Percentiles rank a stretch among this genome's conserved stretches.
Evolutionary conservation across 2,797 vertebrate species (phyloP).

Genomic region (Spea hammondii): DNA sequence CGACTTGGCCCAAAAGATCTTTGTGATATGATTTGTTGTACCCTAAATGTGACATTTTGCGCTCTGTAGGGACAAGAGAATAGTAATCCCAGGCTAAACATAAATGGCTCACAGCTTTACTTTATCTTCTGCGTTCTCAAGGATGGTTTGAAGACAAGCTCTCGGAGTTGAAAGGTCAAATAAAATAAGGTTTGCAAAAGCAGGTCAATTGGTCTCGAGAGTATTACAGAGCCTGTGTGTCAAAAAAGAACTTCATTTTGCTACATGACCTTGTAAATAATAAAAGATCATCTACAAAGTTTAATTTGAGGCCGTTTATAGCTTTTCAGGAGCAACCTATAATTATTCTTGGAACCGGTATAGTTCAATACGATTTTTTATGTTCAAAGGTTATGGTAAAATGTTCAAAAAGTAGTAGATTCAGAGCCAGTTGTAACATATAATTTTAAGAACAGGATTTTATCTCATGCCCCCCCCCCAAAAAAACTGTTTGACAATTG

Average conservation of each 20-base stretch:
- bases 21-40: slow-evolving; percentile 16
- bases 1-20: background rate
- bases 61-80: slow-evolving; percentile 21
- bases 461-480: background rate
- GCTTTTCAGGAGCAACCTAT: background rate
- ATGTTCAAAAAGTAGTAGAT: background rate
- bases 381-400: background rate
- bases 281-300: slow-evolving; percentile 18
- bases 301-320: background rate
- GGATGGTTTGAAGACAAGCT: slow-evolving; percentile 22
- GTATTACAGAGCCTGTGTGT: slow-evolving; percentile 13
- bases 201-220: slow-evolving; percentile 30
- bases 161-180: slow-evolving; percentile 39
- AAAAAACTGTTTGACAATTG: too few species aligned
- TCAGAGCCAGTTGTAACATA: too few species aligned
- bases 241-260: background rate
- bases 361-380: background rate
- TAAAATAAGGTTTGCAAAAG: slow-evolving; percentile 31
- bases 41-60: slow-evolving; percentile 35
- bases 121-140: slow-evolving; percentile 29
- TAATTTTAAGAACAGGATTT: background rate
- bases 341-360: background rate
- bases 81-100: slow-evolving; percentile 36
- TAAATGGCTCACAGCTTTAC: slow-evolving; percentile 36
- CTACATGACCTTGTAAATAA: slow-evolving; percentile 8